Evolutionary conservation across 2,113 vertebrate genomes (phyloP).

Genomic region (Protomyctophum bolini): DNA sequence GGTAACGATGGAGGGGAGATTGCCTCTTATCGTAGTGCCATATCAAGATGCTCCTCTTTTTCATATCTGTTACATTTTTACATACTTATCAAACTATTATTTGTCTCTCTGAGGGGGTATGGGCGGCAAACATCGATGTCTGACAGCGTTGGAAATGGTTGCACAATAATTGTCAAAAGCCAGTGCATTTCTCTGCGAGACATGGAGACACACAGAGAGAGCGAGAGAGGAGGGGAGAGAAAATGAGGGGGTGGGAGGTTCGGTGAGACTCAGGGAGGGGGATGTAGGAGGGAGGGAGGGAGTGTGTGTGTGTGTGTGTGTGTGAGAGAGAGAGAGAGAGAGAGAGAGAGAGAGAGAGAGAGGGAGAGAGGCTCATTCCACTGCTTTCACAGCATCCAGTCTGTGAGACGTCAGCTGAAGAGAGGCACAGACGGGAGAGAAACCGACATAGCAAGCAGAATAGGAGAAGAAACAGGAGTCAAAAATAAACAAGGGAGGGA

Average conservation of each 20-base stretch:
- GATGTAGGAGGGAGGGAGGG: conserved; percentile 41
- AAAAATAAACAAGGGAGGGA: conserved; percentile 11
- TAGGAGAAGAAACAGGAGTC: conserved; percentile 34
- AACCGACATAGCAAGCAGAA: conserved; percentile 40
- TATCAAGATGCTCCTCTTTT: conserved; percentile 36
- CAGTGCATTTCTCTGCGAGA: conserved; percentile 38
- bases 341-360: conserved; percentile 23
- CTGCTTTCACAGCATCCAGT: conserved; percentile 72
- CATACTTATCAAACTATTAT: conserved; percentile 64
- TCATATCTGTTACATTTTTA: conserved; percentile 54
- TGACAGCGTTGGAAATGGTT: conserved; percentile 71
- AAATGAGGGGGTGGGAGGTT: conserved; percentile 60
- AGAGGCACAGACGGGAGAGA: conserved; percentile 38
- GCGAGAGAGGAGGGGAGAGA: conserved; percentile 58
- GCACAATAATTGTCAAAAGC: conserved; percentile 75
- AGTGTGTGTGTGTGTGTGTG: conserved; percentile 20
- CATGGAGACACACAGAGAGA: conserved; percentile 21
- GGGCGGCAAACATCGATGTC: conserved; percentile 60
- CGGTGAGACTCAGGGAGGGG: conserved; percentile 53
- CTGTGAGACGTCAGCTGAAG: conserved; percentile 47
- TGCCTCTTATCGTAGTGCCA: conserved; percentile 43
- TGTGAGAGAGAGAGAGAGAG: conserved; percentile 27
- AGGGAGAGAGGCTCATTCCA: conserved; percentile 63
- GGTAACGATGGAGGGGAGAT: conserved; percentile 28
- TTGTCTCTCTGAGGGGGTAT: conserved; percentile 59